These are phyloP conservation scores for Onychostruthus taczanowskii DNA, from an alignment of 2,113 vertebrate species.

Conservation along the genomic window DNA sequence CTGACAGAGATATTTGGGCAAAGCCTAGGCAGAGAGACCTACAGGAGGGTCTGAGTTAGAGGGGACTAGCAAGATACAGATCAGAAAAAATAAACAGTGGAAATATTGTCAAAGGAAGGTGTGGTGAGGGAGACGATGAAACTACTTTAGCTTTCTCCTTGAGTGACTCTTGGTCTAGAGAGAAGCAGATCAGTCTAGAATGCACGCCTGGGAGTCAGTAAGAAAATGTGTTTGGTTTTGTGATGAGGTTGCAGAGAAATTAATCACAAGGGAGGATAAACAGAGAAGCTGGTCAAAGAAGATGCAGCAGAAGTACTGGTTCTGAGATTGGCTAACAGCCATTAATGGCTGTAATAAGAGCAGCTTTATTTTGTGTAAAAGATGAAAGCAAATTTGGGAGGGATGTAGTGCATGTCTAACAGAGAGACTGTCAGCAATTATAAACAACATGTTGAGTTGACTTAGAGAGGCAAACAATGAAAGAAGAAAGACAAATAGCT, in stretches of 20 bases:
- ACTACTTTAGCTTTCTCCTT: neutral
- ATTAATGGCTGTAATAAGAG: neutral
- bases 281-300: neutral
- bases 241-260: neutral
- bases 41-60: neutral
- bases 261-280: neutral
- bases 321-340: neutral
- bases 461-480: constrained; percentile 1
- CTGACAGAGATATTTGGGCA: neutral
- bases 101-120: neutral
- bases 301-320: neutral
- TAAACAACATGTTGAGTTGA: constrained; percentile 17
- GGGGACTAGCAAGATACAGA: neutral
- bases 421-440: neutral
- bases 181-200: neutral
- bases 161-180: neutral
- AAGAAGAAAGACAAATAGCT: constrained; percentile 29
- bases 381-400: constrained; percentile 10
- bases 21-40: neutral
- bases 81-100: neutral
- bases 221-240: neutral
- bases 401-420: neutral
- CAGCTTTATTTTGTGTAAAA: constrained; percentile 28
- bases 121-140: neutral
- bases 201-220: neutral